Evolutionary conservation across 1,140 invertebrate genomes (phyloP).

Genomic region (Andricus grossulariae): DNA sequence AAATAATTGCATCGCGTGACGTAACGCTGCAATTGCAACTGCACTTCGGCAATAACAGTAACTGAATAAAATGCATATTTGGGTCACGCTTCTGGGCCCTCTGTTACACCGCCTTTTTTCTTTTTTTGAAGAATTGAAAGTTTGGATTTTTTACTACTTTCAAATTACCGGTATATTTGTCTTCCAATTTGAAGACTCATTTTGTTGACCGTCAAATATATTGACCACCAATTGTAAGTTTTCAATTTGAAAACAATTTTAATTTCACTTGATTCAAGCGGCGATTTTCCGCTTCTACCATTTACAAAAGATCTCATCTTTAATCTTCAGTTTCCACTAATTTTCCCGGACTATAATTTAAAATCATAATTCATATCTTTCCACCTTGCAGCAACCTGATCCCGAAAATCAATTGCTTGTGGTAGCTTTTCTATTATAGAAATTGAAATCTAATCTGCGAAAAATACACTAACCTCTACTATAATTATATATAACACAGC

Average conservation of each 20-base stretch:
- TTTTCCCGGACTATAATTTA: neutral
- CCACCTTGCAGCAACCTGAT: neutral
- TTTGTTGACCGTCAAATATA: too few species aligned
- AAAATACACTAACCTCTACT: slow-evolving; percentile 21
- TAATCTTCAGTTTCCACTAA: neutral
- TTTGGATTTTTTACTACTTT: neutral
- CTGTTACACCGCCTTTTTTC: slow-evolving; percentile 31
- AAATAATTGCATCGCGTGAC: slow-evolving; percentile 66
- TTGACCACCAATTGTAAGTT: too few species aligned
- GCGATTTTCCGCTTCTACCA: too few species aligned
- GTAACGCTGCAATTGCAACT: slow-evolving; percentile 60
- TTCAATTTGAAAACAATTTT: too few species aligned
- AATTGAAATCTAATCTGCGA: slow-evolving; percentile 23
- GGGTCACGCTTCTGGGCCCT: slow-evolving; percentile 56
- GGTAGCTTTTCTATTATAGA: slow-evolving; percentile 13
- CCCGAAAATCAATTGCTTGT: neutral
- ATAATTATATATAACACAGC: neutral
- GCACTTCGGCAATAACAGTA: slow-evolving; percentile 64
- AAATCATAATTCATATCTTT: neutral
- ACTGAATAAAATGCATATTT: slow-evolving; percentile 68
- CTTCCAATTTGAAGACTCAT: too few species aligned
- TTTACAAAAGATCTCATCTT: too few species aligned
- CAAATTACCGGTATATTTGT: neutral
- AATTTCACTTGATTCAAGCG: too few species aligned
- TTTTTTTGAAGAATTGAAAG: neutral